A percentile compares a stretch with the other conserved stretches of the same genome.
Conservation (phyloP, 1,140 invertebrate genomes). For the Neodiprion fabricii region DNA sequence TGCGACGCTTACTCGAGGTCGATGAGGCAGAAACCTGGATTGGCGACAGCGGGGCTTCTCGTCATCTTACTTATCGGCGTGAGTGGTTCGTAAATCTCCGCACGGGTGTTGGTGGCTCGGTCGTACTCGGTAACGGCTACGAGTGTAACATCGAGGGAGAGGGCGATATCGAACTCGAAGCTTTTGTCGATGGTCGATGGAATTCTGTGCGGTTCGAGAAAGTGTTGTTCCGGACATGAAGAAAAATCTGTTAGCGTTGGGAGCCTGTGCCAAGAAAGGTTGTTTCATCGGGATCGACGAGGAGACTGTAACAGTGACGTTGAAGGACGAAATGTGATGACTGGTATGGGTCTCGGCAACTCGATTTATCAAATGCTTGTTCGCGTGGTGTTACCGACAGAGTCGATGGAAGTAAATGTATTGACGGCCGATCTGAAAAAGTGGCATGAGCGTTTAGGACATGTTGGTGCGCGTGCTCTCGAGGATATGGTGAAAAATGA, state of each 20-base stretch:
- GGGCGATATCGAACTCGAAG: background rate
- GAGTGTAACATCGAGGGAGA: conserved; percentile 20
- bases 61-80: conserved; percentile 27
- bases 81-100: conserved; percentile 29
- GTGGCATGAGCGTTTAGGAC: conserved; percentile 29
- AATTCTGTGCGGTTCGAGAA: background rate
- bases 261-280: background rate
- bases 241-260: background rate
- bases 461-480: conserved; percentile 21
- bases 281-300: background rate
- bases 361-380: background rate
- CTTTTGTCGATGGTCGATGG: background rate
- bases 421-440: conserved; percentile 17
- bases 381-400: background rate
- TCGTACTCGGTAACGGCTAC: conserved; percentile 24
- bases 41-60: conserved; percentile 29
- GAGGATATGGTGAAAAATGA: conserved; percentile 23
- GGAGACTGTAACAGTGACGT: background rate
- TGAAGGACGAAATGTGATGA: background rate
- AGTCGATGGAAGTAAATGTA: conserved; percentile 8
- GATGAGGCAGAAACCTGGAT: conserved; percentile 28
- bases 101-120: conserved; percentile 17
- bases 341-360: background rate
- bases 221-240: background rate
- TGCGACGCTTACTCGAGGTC: conserved; percentile 17